phyloP scores from a whole-genome alignment of 2,113 vertebrate species.

The Anolis sagrei region DNA sequence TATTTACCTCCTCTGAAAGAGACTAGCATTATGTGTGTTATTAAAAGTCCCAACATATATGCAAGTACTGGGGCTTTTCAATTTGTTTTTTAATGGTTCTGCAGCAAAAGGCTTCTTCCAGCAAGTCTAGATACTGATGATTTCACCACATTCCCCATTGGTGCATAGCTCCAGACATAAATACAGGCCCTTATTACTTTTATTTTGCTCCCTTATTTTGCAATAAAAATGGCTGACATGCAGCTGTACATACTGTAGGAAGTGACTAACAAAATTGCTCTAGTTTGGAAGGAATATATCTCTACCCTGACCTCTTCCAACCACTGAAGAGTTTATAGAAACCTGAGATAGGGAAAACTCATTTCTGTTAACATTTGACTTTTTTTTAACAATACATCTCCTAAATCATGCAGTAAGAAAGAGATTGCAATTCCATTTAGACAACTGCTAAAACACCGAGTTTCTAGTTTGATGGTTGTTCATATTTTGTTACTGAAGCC shows the following conservation, averaged over 20 bases:
- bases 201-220: neutral
- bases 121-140: neutral
- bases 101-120: neutral
- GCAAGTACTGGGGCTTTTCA: neutral
- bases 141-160: neutral
- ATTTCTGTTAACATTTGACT: conserved; percentile 57
- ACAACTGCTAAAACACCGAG: conserved; percentile 39
- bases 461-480: neutral
- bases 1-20: neutral
- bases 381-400: conserved; percentile 60
- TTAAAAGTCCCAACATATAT: neutral
- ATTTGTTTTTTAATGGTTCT: neutral
- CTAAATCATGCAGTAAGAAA: conserved; percentile 63
- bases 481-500: neutral
- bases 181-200: neutral
- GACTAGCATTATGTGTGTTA: neutral
- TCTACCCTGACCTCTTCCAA: conserved; percentile 49
- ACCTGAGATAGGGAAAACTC: conserved; percentile 44
- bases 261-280: conserved; percentile 55
- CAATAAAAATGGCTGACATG: neutral
- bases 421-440: conserved; percentile 58
- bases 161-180: neutral
- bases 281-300: conserved; percentile 63
- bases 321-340: conserved; percentile 12
- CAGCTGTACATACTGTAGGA: conserved; percentile 44